Conservation (phyloP, 1,140 invertebrate species). For the Brachionus plicatilis region DNA sequence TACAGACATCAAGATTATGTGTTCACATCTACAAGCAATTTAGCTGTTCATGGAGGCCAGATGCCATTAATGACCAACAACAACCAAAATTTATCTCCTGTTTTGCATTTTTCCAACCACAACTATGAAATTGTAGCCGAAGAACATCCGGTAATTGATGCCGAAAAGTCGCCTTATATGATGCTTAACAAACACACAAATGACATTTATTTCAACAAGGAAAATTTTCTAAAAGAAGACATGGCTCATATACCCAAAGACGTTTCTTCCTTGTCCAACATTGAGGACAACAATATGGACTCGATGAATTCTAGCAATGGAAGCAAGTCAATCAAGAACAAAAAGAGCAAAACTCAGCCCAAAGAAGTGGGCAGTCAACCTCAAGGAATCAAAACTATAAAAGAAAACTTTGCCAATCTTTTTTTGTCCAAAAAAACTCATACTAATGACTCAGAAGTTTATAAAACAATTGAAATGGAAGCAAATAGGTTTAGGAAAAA, state of each 20-base stretch:
- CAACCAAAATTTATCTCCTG: slow-evolving; percentile 11
- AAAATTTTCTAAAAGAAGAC: slow-evolving; percentile 24
- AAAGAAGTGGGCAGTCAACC: background rate
- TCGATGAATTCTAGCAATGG: background rate
- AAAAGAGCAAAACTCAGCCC: background rate
- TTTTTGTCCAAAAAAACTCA: slow-evolving; percentile 20
- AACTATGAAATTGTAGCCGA: slow-evolving; percentile 6
- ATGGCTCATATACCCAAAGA: background rate
- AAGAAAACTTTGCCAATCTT: slow-evolving; percentile 31
- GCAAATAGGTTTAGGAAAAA: background rate
- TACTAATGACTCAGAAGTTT: background rate
- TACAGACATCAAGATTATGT: slow-evolving; percentile 35
- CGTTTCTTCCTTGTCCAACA: slow-evolving; percentile 4
- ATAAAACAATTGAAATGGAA: slow-evolving; percentile 8
- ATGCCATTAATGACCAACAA: slow-evolving; percentile 7
- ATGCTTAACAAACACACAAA: slow-evolving; percentile 15
- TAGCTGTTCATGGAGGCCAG: background rate
- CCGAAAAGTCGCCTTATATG: background rate
- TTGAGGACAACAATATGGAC: slow-evolving; percentile 18
- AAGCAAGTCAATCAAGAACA: background rate
- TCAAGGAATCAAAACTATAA: background rate
- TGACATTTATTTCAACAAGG: slow-evolving; percentile 26
- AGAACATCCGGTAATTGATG: background rate
- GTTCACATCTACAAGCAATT: background rate
- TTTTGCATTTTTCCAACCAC: background rate